phyloP scores from a whole-genome alignment of 2,888 invertebrate species.

The Zeuzera pyrina region DNA sequence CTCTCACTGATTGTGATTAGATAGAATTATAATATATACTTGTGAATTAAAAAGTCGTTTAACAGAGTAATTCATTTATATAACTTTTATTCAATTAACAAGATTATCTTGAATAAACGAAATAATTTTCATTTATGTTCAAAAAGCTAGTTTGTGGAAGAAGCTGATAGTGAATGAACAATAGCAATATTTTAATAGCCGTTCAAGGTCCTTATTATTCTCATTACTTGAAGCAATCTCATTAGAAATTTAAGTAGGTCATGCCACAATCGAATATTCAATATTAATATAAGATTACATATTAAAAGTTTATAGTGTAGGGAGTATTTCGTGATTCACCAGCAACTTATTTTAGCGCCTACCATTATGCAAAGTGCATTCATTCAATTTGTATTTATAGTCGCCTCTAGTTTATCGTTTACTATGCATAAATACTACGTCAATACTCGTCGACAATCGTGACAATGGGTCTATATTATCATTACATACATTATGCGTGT shows the following conservation, averaged over 20 bases:
- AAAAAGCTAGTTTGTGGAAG: too few relatives aligned
- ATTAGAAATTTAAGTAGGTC: conserved; percentile 26
- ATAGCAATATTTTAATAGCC: too few relatives aligned
- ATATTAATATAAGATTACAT: conserved; percentile 18
- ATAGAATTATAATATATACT: background rate
- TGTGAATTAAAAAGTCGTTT: background rate
- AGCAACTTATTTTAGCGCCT: conserved; percentile 17
- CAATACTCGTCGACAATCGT: conserved; percentile 24
- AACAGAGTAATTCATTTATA: background rate
- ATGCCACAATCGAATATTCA: conserved; percentile 27
- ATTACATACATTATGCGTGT: conserved; percentile 47
- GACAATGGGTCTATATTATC: conserved; percentile 45
- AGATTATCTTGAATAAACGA: too few relatives aligned
- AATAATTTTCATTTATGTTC: too few relatives aligned
- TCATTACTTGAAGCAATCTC: conserved; percentile 10
- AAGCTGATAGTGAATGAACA: too few relatives aligned
- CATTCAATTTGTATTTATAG: too few relatives aligned
- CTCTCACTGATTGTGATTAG: conserved; percentile 2
- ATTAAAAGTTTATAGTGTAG: conserved; percentile 15
- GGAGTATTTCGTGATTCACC: conserved; percentile 9
- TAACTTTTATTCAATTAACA: too few relatives aligned
- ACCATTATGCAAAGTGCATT: conserved; percentile 11
- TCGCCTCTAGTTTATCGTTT: too few relatives aligned
- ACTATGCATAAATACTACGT: conserved; percentile 38
- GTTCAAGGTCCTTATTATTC: conserved; percentile 17